Evolutionary conservation across 1,140 invertebrate genomes (phyloP).

Genomic region (Odontomachus brunneus): DNA sequence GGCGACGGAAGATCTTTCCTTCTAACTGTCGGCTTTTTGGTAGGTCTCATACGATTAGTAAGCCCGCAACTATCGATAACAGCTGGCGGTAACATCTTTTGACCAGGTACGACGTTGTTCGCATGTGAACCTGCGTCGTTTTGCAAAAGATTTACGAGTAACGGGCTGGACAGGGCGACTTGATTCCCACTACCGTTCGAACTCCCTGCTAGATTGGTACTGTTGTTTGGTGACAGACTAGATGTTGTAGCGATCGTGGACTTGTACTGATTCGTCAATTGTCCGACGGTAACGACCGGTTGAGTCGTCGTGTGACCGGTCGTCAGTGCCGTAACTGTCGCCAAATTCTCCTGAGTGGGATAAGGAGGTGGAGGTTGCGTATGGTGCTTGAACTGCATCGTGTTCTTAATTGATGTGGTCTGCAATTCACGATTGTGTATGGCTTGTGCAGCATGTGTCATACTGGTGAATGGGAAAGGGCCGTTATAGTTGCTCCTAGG

Average conservation of each 20-base stretch:
- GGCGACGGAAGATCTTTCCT: conserved; percentile 81
- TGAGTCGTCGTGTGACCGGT: conserved; percentile 77
- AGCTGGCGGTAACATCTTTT: conserved; percentile 85
- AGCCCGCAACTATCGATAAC: conserved; percentile 82
- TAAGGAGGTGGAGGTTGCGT: conserved; percentile 84
- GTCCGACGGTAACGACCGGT: conserved; percentile 72
- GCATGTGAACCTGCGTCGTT: conserved; percentile 90
- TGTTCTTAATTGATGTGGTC: conserved; percentile 80
- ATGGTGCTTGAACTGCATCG: conserved; percentile 84
- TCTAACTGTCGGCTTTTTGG: conserved; percentile 82
- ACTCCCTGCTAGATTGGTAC: conserved; percentile 69
- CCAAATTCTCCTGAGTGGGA: conserved; percentile 81
- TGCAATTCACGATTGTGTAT: conserved; percentile 85
- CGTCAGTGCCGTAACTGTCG: conserved; percentile 72
- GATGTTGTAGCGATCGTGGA: conserved; percentile 75
- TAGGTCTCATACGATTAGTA: conserved; percentile 83
- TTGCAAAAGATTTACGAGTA: conserved; percentile 96
- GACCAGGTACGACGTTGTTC: conserved; percentile 80
- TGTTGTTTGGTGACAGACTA: conserved; percentile 81
- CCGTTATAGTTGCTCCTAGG: conserved; percentile 86
- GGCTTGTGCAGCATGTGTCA: conserved; percentile 92
- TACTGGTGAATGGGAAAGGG: conserved; percentile 94
- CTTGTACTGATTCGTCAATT: conserved; percentile 78
- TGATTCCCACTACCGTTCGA: conserved; percentile 83
- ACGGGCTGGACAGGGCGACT: conserved; percentile 93